Conservation (phyloP, 2,888 invertebrate genomes). For the Aleiodes testaceus region DNA sequence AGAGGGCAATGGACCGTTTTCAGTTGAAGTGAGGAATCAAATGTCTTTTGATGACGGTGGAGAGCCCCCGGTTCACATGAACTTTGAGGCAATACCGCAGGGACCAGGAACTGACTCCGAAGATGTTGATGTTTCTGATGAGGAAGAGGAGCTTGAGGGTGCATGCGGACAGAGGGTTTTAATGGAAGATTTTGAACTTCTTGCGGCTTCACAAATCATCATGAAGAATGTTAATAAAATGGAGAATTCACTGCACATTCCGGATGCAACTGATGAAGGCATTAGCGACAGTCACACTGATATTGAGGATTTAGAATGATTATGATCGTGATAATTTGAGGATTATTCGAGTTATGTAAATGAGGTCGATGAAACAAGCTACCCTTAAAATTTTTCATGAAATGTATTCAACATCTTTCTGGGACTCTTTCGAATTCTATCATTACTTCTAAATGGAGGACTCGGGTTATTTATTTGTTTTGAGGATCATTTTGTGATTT, state of each 20-base stretch:
- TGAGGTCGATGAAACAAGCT: constrained; percentile 5
- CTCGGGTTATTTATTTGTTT: background rate
- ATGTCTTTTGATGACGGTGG: constrained; percentile 57
- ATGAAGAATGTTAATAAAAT: constrained; percentile 66
- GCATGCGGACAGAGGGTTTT: constrained; percentile 58
- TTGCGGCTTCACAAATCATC: constrained; percentile 64
- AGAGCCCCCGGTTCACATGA: background rate
- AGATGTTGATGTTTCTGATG: constrained; percentile 68
- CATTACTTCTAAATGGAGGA: background rate
- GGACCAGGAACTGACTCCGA: constrained; percentile 65
- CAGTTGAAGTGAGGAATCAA: constrained; percentile 66
- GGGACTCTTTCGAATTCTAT: too few relatives aligned
- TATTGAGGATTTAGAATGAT: constrained; percentile 67
- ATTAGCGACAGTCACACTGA: constrained; percentile 67
- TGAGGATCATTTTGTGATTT: constrained; percentile 33
- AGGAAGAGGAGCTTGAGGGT: constrained; percentile 60
- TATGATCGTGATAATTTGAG: background rate
- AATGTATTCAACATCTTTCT: too few relatives aligned
- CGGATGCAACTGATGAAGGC: constrained; percentile 56
- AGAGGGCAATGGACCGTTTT: constrained; percentile 70
- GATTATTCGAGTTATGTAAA: background rate
- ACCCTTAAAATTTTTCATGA: background rate
- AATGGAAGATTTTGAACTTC: constrained; percentile 61
- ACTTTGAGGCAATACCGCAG: background rate
- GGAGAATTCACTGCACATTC: constrained; percentile 58